Base-by-base conservation (phyloP, 2,113 vertebrate species). In the Otis tarda region DNA sequence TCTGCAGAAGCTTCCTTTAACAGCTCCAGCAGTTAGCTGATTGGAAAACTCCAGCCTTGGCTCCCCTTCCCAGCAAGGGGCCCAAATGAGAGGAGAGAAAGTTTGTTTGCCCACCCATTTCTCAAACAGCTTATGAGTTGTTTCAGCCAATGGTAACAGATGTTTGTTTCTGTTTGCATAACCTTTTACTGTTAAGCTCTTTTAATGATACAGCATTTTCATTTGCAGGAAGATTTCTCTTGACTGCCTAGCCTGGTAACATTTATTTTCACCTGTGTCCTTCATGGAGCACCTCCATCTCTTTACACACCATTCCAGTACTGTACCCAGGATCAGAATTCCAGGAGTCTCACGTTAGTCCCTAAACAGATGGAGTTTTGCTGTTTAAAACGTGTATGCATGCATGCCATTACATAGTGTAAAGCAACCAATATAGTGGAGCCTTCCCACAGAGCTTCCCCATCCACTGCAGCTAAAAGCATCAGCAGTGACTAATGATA, bases 151-250 rank as follows among this genome's bases (percentile, higher is more conserved):
- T 2, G 4, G 17, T 68, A 87, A 57, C 67, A 87, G 53, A 37
- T 68, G n/a, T 87, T 93, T 70, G 14, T 75, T 81, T 89, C 47
- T 39, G 47, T 89, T 87, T 93, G 77, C 33, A 17, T 89, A 61
- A 78, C 19, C 14, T 87, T 82, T 91, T 91, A 31, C 37, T 85
- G 30, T 80, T 57, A 37, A 73, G 74, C 50, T 63, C 41, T 56
- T 89, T 61, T 45, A 43, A 15, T 56, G 28, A 50, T 39, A 8
- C 28, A 61, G 45, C 47, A 60, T 83, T 50, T 74, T 28, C 20
- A 11, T 50, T 92, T 83, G 55, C 27, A 63, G 68, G 35, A 65
- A n/a, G 67, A 50, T 69, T 88, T 88, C 20, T 76, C 47, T 73
- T 74, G 68, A 19, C 55, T 83, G 5, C 52, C 13, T 60, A 21